Conservation (phyloP, 2,888 invertebrate genomes). For the Girardia tigrina region DNA sequence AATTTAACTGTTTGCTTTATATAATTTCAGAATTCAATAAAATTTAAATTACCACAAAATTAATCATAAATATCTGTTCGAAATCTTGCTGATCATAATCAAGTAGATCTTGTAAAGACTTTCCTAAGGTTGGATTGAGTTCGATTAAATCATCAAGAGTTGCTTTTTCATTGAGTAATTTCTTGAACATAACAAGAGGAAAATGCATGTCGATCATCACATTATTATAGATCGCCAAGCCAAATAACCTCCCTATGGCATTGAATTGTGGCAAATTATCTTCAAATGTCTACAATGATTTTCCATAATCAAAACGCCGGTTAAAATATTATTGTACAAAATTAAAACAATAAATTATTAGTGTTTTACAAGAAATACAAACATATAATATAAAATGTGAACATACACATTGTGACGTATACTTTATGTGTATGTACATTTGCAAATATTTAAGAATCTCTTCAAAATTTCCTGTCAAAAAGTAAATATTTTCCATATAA, state of each 20-base stretch:
- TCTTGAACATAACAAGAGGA: conserved; percentile 84
- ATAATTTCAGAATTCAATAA: background rate
- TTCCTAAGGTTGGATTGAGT: conserved; percentile 60
- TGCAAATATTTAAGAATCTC: no score
- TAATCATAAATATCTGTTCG: conserved; percentile 66
- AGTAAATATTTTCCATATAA: no score
- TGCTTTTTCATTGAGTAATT: conserved; percentile 59
- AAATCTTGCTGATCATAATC: conserved; percentile 70
- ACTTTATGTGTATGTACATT: no score
- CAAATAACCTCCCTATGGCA: conserved; percentile 66
- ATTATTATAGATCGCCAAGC: conserved; percentile 81
- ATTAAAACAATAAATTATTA: no score
- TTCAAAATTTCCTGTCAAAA: no score
- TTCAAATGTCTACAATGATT: background rate
- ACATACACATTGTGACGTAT: no score
- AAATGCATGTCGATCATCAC: conserved; percentile 88
- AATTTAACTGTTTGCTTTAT: no score
- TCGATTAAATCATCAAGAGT: conserved; percentile 66
- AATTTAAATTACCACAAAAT: background rate
- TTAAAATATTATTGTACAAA: no score
- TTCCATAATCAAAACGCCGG: background rate
- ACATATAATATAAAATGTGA: no score
- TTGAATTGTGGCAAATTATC: conserved; percentile 40
- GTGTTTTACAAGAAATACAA: no score
- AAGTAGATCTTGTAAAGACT: conserved; percentile 61